phyloP scores from a whole-genome alignment of 2,113 vertebrate species.

The Sorex fumeus region DNA sequence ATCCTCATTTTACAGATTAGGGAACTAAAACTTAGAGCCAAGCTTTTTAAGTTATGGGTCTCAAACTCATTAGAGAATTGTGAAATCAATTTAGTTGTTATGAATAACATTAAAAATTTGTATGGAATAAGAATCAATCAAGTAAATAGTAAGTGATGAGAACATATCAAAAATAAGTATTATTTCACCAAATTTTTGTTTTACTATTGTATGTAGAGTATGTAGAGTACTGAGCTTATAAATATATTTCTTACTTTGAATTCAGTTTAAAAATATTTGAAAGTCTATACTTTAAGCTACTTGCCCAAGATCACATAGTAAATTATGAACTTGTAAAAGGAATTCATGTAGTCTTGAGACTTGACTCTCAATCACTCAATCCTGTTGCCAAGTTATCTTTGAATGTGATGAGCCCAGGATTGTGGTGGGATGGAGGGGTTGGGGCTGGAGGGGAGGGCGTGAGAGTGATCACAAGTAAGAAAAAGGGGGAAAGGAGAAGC shows the following conservation, averaged over 20 bases:
- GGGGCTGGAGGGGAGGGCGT: background rate
- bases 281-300: slow-evolving; percentile 17
- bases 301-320: background rate
- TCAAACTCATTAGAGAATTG: background rate
- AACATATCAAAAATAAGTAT: background rate
- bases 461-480: no score
- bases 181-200: slow-evolving; percentile 21
- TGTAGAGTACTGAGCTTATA: background rate
- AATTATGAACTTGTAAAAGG: background rate
- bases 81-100: background rate
- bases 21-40: slow-evolving; percentile 46
- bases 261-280: background rate
- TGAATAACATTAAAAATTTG: background rate
- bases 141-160: slow-evolving; percentile 5
- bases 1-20: slow-evolving; percentile 43
- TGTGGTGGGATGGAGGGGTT: background rate
- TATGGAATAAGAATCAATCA: background rate
- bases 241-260: background rate
- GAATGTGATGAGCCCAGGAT: background rate
- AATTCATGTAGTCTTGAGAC: background rate
- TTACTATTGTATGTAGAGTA: background rate
- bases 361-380: background rate
- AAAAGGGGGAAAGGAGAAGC: background rate
- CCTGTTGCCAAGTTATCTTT: background rate
- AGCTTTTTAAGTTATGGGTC: background rate